Base-by-base conservation (phyloP, 2,888 invertebrate genomes). In the Diaprepes abbreviatus region DNA sequence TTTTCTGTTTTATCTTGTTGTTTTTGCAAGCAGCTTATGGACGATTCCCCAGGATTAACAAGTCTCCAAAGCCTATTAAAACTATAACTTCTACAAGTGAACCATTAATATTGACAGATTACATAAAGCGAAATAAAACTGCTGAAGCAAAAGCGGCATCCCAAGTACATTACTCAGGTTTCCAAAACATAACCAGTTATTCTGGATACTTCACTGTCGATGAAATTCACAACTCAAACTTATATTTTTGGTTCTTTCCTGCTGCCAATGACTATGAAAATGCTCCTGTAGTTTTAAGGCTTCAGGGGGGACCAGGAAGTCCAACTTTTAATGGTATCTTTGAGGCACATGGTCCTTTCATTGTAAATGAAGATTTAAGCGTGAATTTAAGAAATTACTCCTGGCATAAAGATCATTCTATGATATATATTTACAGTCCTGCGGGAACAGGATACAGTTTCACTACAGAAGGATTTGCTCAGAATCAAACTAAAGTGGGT, bases 261-360 rank as follows among this genome's bases (percentile, higher is more conserved):
- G 90, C 93, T 0, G 81, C 86, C 77, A 84, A 85, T 0, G 62
- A 77, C 40, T 67, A 62, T 33, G 85, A 85, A 67, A 82, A 85
- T 45, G 91, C 92, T 0, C 93, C 92, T 0, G 90, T 94, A 0
- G 83, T 93, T 0, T 83, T 94, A 3, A 94, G 94, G 94, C 85
- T 94, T 1, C 93, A 94, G 82, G 94, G 94, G 6, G 94, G 94
- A 0, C 94, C 94, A 0, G 93, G 93, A 0, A 36, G 55, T 16
- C 24, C 70, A 9, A 57, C 45, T 57, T 1, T 50, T 6, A 62
- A 36, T 14, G 55, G 55, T 6, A 28, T 70, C 5, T 70, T 70
- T 24, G 24, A 52, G 7, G 66, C 66, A 43, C 31, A 94, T 79
- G 93, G 96, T 0, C 96, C 96, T 0, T 88, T 91, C 74, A 78